phyloP scores from a whole-genome alignment of 2,113 vertebrate genomes.

The Neotragus pygmaeus region DNA sequence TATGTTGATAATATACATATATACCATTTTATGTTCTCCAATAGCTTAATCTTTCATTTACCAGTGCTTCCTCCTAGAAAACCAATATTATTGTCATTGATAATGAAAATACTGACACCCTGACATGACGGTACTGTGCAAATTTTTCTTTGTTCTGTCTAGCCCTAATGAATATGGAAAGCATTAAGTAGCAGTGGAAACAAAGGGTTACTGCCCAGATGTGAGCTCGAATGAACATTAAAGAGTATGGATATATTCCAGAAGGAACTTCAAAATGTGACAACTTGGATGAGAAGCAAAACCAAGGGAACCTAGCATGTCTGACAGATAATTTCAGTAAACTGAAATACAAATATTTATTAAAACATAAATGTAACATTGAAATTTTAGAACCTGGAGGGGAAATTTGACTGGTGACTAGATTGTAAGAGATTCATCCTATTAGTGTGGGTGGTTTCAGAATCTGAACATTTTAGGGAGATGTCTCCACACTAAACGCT shows the following conservation, averaged over 20 bases:
- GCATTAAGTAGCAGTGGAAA: neutral
- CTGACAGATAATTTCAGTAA: constrained; percentile 15
- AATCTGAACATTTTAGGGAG: neutral
- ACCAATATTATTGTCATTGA: neutral
- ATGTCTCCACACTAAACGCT: neutral
- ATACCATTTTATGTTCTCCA: neutral
- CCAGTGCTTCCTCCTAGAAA: neutral
- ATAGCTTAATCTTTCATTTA: neutral
- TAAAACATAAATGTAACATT: neutral
- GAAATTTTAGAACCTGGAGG: neutral
- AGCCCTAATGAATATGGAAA: neutral
- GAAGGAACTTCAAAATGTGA: neutral
- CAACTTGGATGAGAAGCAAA: neutral
- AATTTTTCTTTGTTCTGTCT: neutral
- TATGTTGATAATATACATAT: neutral
- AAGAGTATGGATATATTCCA: neutral
- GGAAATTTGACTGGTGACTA: neutral
- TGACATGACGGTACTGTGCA: neutral
- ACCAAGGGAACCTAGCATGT: neutral
- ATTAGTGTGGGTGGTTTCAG: neutral
- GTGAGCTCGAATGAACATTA: neutral
- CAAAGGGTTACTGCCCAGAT: neutral
- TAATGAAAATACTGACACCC: neutral
- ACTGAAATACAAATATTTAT: neutral
- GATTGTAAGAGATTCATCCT: neutral